Evolutionary conservation across 2,888 invertebrate species (phyloP).

Genomic region (Stictocephala bisonia): DNA sequence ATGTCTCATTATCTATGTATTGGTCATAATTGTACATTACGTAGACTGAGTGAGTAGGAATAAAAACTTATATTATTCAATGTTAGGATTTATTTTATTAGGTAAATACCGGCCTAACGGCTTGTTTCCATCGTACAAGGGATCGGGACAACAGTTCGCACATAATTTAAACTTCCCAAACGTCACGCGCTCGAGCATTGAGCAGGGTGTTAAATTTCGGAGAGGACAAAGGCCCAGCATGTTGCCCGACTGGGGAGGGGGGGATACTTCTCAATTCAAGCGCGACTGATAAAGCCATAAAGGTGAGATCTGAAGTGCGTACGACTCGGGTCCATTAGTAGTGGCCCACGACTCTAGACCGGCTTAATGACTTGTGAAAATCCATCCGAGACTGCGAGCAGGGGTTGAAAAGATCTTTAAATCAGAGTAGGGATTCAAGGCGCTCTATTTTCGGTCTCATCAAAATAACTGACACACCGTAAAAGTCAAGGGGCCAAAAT

Average conservation of each 20-base stretch:
- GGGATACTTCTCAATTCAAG: not conserved
- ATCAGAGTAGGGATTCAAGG: constrained; percentile 4
- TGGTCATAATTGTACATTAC: too few species aligned
- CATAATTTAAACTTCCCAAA: constrained; percentile 1
- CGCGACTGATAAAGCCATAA: not conserved
- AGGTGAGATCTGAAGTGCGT: not conserved
- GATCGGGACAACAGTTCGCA: too few species aligned
- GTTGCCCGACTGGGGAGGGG: too few species aligned
- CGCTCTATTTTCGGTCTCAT: constrained; percentile 47
- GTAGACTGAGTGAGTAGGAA: too few species aligned
- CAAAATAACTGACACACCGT: constrained; percentile 39
- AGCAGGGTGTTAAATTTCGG: not conserved
- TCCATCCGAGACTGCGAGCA: not conserved
- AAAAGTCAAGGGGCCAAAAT: constrained; percentile 33
- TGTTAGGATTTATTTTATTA: too few species aligned
- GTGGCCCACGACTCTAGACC: not conserved
- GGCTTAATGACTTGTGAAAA: constrained; percentile 35
- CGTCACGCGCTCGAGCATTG: not conserved
- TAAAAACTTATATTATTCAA: too few species aligned
- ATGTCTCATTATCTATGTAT: too few species aligned
- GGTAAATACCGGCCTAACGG: too few species aligned
- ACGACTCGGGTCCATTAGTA: not conserved
- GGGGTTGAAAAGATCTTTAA: not conserved
- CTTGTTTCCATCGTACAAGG: too few species aligned
- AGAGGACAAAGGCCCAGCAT: constrained; percentile 17